Conservation (phyloP, 2,113 vertebrate genomes). For the Hippoglossus stenolepis region DNA sequence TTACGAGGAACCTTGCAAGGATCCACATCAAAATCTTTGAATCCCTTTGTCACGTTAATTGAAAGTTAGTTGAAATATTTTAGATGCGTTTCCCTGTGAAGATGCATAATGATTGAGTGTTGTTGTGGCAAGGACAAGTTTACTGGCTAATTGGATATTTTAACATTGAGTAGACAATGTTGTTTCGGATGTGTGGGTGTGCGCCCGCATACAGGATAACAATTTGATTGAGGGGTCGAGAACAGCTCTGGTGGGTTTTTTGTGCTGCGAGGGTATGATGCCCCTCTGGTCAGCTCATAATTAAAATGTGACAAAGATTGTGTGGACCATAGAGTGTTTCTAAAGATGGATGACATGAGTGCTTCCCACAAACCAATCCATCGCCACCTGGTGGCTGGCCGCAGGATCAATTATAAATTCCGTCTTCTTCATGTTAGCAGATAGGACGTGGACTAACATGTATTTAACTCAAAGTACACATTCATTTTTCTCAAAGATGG, state of each 20-base stretch:
- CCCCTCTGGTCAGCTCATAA: not conserved
- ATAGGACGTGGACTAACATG: too few species aligned
- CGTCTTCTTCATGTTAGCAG: too few species aligned
- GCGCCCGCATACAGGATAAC: too few species aligned
- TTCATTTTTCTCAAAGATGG: too few species aligned
- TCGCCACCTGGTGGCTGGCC: too few species aligned
- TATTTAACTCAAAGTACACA: too few species aligned
- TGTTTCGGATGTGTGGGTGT: not conserved
- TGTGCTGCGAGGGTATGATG: not conserved
- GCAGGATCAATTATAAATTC: too few species aligned
- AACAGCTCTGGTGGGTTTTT: too few species aligned
- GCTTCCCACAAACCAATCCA: too few species aligned
- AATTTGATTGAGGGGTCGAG: too few species aligned
- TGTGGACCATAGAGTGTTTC: not conserved
- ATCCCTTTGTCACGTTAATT: slow-evolving; percentile 33
- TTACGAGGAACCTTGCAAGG: slow-evolving; percentile 14
- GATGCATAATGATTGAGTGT: slow-evolving; percentile 10
- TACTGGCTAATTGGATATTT: slow-evolving; percentile 19
- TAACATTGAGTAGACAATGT: not conserved
- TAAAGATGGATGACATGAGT: too few species aligned
- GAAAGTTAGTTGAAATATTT: slow-evolving; percentile 30
- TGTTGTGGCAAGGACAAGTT: not conserved
- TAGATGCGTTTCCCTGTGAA: not conserved
- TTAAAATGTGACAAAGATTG: not conserved
- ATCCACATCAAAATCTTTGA: slow-evolving; percentile 36